Percentiles rank a stretch among this genome's conserved stretches.
Conservation (phyloP, 2,797 vertebrate species). For the Heterohyrax brucei region DNA sequence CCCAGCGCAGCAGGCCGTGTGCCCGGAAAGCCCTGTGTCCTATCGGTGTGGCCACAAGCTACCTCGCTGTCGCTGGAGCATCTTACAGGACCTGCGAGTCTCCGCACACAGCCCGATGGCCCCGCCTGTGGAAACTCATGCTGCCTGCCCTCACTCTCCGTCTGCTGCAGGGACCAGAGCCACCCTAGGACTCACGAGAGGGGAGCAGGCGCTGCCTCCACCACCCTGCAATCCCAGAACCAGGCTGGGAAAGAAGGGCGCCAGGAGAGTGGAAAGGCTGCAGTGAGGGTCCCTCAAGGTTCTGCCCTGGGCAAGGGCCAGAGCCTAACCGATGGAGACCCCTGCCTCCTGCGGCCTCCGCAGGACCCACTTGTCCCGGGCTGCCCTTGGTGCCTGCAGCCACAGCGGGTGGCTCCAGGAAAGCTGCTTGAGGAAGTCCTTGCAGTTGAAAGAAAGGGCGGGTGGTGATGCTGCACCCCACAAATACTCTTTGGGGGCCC, state of each 20-base stretch:
- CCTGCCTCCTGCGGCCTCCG: background rate
- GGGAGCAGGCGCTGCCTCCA: background rate
- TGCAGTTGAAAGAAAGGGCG: background rate
- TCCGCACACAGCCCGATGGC: background rate
- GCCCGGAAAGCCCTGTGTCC: too few species aligned
- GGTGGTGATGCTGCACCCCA: fast-evolving
- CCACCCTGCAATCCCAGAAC: background rate
- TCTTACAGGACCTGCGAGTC: background rate
- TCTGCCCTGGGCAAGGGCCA: background rate
- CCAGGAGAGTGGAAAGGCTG: background rate
- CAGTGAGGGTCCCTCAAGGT: background rate
- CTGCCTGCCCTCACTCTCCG: background rate
- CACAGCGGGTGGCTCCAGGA: too few species aligned
- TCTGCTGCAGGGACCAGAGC: background rate
- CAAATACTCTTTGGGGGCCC: fast-evolving
- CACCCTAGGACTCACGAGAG: background rate
- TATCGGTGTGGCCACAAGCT: too few species aligned
- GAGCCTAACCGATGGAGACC: background rate
- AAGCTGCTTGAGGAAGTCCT: background rate
- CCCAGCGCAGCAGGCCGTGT: too few species aligned
- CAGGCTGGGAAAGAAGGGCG: background rate
- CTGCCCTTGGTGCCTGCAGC: background rate
- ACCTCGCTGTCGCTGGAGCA: background rate
- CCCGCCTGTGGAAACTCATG: background rate
- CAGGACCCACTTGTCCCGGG: background rate